Percentiles rank a stretch among this genome's conserved stretches.
These are phyloP conservation scores for Guaruba guarouba DNA, from an alignment of 2,113 vertebrate species.

Conservation along the genomic window DNA sequence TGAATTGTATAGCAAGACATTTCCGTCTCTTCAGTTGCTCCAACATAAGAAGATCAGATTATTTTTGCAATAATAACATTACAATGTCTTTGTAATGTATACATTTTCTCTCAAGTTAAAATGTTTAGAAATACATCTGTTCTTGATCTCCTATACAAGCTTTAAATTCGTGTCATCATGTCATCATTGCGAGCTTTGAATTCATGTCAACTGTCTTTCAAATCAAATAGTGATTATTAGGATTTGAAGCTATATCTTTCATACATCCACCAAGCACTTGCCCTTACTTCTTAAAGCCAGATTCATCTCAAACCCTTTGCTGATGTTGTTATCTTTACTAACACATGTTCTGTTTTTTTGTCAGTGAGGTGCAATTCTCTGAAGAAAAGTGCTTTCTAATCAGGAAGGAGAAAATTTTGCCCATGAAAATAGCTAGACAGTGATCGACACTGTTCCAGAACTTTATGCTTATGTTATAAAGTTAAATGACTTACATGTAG, in stretches of 20 bases:
- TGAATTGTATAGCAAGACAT: not conserved
- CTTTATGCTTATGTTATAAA: not conserved
- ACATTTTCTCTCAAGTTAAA: not conserved
- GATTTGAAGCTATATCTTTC: not conserved
- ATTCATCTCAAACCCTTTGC: not conserved
- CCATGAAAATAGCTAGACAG: fast-evolving
- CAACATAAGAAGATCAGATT: not conserved
- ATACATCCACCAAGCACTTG: not conserved
- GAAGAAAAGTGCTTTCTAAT: not conserved
- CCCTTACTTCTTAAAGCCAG: not conserved
- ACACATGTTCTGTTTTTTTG: not conserved
- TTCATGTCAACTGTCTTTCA: not conserved
- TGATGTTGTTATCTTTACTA: not conserved
- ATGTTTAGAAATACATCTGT: not conserved
- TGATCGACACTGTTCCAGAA: not conserved
- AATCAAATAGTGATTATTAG: not conserved
- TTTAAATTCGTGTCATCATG: not conserved
- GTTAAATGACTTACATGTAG: not conserved
- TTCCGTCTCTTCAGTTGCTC: not conserved
- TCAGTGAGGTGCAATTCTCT: not conserved
- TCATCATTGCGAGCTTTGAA: not conserved
- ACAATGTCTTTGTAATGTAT: not conserved
- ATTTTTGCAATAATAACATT: not conserved
- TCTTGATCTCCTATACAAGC: not conserved
- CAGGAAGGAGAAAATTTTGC: not conserved